Evolutionary conservation across 2,888 invertebrate species (phyloP).

Genomic region (Campoplex nolae): DNA sequence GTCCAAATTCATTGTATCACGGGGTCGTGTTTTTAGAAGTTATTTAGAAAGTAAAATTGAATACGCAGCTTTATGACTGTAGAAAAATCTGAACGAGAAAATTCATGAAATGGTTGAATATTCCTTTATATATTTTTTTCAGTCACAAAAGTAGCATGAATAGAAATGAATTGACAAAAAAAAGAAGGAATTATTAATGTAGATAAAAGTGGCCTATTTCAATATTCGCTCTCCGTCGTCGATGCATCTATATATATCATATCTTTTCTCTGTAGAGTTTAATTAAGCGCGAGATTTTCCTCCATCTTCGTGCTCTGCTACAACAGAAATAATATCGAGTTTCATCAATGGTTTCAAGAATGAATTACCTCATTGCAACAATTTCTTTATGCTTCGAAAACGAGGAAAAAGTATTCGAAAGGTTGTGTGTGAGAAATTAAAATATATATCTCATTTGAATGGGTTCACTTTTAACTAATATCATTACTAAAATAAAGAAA

Average conservation of each 20-base stretch:
- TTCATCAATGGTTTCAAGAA: constrained; percentile 18
- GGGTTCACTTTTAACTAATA: background rate
- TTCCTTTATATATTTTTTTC: background rate
- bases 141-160: background rate
- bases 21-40: background rate
- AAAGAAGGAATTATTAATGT: background rate
- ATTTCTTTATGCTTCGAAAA: background rate
- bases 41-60: background rate
- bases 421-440: background rate
- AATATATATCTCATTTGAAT: background rate
- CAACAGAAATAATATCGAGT: constrained; percentile 14
- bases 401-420: background rate
- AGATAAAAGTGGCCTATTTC: constrained; percentile 32
- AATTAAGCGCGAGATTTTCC: constrained; percentile 40
- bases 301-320: background rate
- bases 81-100: background rate
- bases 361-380: background rate
- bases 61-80: background rate
- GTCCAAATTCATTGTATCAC: background rate
- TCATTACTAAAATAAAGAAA: background rate
- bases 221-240: constrained; percentile 5
- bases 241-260: background rate
- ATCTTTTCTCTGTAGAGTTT: constrained; percentile 19
- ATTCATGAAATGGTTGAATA: background rate
- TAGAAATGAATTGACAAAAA: constrained; percentile 3